A percentile compares a stretch with the other conserved stretches of the same genome.
These are phyloP conservation scores for Mesoligia furuncula DNA, from an alignment of 2,888 invertebrate genomes.

Conservation along the genomic window DNA sequence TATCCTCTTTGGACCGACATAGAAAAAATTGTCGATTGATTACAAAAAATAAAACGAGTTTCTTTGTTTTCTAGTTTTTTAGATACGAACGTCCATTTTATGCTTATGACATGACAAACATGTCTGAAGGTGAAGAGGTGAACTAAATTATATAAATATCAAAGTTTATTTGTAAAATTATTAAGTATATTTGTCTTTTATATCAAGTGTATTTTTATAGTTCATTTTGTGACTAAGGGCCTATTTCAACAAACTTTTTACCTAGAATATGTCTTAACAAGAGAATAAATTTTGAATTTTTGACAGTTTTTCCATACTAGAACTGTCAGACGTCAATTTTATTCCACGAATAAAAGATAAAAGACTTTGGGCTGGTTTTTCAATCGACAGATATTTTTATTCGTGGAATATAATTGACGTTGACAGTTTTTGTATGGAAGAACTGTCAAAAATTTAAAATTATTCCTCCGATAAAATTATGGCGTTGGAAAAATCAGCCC, in stretches of 20 bases:
- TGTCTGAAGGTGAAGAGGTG: constrained; percentile 26
- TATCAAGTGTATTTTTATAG: background rate
- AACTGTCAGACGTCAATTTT: background rate
- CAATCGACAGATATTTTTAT: too few relatives aligned
- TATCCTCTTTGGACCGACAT: constrained; percentile 46
- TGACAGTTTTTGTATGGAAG: too few relatives aligned
- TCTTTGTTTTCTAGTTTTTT: constrained; percentile 30
- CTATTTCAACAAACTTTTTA: background rate
- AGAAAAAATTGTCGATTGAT: constrained; percentile 46
- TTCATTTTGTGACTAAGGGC: background rate
- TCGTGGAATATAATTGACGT: too few relatives aligned
- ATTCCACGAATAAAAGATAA: background rate
- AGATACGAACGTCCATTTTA: constrained; percentile 3
- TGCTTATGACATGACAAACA: background rate
- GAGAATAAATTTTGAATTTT: background rate
- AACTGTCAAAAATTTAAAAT: too few relatives aligned
- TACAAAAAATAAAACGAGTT: constrained; percentile 46
- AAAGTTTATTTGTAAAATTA: background rate
- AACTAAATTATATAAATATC: background rate
- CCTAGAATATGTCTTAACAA: background rate
- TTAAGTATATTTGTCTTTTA: background rate
- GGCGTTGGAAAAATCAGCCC: too few relatives aligned
- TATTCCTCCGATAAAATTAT: too few relatives aligned
- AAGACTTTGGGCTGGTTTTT: background rate
- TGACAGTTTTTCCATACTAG: background rate